Base-by-base conservation (phyloP, 2,113 vertebrate species). In the Takifugu flavidus region DNA sequence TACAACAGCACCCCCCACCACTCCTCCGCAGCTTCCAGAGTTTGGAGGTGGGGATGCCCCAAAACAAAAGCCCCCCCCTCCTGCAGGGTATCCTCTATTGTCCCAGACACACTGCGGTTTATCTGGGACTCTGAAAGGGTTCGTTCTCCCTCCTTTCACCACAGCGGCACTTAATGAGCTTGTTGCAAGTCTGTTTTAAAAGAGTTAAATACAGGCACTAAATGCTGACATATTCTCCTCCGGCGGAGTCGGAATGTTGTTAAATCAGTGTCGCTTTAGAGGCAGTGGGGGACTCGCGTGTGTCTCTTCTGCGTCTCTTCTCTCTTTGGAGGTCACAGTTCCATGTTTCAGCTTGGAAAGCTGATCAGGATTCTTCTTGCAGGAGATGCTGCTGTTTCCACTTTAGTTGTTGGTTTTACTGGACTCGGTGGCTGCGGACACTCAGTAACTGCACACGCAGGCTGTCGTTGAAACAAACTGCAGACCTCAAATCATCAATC, bases 81-180 rank as follows among this genome's bases (percentile, higher is more conserved):
- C 28, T 7, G 4, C 20, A 28, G 77, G 82, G 77, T 65, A 58
- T 71, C 73, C 61, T 70, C 63, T 28, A 83, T 88, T 90, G 86
- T 87, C 61, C 63, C 29, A 0, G 53, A 70, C 54, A 65, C 79
- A 72, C 71, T 65, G 74, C 67, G 84, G 77, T 87, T 82, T 84
- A 78, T 87, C 77, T 79, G 65, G 43, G 66, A n/a, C 69, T 58
- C 61, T 81, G 84, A 88, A 88, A 83, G 70, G 81, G 68, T 56
- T 65, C 64, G 20, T 20, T 64, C 69, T 77, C 71, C 12, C 43
- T 54, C 73, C 72, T 70, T 86, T 88, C 72, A 82, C 72, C 20
- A 60, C 15, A 31, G 75, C 78, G 61, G 59, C 66, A 55, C 77
- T 82, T 87, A 89, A 88, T 86, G 81, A 85, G 82, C 70, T 82